Base-by-base conservation (phyloP, 2,113 vertebrate species). In the Larimichthys crocea region DNA sequence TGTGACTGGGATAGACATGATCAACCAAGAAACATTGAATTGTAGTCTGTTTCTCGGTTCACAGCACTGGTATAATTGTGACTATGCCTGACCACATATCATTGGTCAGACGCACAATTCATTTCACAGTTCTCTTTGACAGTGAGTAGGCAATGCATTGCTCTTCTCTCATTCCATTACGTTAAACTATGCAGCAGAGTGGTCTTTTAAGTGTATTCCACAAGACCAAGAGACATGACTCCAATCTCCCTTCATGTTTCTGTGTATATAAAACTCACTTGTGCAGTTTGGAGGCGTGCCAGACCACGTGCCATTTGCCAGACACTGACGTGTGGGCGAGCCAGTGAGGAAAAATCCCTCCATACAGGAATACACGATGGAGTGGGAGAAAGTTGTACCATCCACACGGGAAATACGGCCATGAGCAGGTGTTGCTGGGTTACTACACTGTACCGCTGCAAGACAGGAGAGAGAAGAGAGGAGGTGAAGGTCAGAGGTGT, bases 251-350 rank as follows among this genome's bases (percentile, higher is more conserved):
- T 20, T 72, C 48, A 65, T 12, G 60, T 17, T 50, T 74, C 20
- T 2, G 16, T 49, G 20, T 16, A n/a, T 15, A 5, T 6, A 26
- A 81, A 63, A 94, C 97, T 95, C 95, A 99, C 98, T 94, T 93
- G 98, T 99, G 90, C 98, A 99, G 90, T 99, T 99, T 78, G 98
- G 98, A 84, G 97, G 91, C 0, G 88, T 86, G 80, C 97, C 97
- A 78, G 98, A 99, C 98, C 98, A 99, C 0, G 98, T 99, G 89
- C 97, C 97, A 70, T 99, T 99, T 65, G 97, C 97, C 79, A 98
- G 96, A 80, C 98, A 99, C 44, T 98, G 97, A 55, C 98, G 95
- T 53, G 98, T 96, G 52, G 97, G 96, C 8, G 95, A 94, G 44
- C 98, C 98, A 31, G 96, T 95, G 79, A 99, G 96, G 67, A 97